phyloP scores from a whole-genome alignment of 2,797 vertebrate genomes.

The Argyrosomus regius region DNA sequence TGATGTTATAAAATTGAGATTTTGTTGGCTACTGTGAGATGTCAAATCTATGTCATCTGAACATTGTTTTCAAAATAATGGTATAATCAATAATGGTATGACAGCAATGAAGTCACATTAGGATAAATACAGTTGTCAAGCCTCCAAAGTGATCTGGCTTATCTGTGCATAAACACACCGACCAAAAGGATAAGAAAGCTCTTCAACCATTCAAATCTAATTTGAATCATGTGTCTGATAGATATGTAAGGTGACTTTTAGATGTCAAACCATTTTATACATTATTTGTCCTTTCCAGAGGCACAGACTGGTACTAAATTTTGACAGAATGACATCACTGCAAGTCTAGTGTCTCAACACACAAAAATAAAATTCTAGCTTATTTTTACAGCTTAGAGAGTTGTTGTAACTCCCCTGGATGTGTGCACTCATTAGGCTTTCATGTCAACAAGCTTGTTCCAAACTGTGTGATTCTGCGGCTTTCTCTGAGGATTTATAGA shows the following conservation, averaged over 20 bases:
- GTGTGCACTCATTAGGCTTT: not conserved
- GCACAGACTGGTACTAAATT: not conserved
- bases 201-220: not conserved
- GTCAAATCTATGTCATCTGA: not conserved
- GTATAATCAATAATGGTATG: not conserved
- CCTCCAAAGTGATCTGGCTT: not conserved
- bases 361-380: slow-evolving; percentile 16
- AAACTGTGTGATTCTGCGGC: not conserved
- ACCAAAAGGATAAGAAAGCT: not conserved
- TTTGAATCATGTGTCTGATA: slow-evolving; percentile 6
- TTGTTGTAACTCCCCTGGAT: not conserved
- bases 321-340: not conserved
- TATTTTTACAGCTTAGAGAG: slow-evolving; percentile 17
- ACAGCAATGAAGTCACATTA: not conserved
- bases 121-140: not conserved
- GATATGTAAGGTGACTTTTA: slow-evolving; percentile 21
- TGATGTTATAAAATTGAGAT: not conserved
- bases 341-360: not conserved
- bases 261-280: slow-evolving; percentile 25
- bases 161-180: not conserved
- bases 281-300: slow-evolving; percentile 14
- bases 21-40: not conserved
- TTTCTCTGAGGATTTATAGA: not conserved
- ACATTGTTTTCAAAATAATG: not conserved
- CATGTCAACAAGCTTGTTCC: not conserved